Conservation (phyloP, 1,140 invertebrate species). For the Phortica variegata region DNA sequence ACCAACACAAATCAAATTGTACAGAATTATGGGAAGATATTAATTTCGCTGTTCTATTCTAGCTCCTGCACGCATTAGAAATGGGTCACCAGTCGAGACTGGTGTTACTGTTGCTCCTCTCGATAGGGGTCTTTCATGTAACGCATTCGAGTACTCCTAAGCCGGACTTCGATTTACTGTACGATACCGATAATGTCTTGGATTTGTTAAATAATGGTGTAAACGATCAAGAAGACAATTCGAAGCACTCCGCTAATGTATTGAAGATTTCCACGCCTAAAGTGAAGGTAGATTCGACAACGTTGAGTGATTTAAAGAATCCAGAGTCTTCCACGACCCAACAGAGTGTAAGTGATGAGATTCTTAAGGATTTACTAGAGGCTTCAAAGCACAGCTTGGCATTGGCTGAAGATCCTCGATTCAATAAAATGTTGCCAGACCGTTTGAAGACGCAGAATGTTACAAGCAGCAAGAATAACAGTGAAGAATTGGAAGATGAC, state of each 20-base stretch:
- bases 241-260: constrained; percentile 1
- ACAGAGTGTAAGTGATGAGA: constrained; percentile 34
- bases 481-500: constrained; percentile 32
- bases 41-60: constrained; percentile 6
- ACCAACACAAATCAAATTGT: not conserved
- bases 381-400: constrained; percentile 44
- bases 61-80: constrained; percentile 21
- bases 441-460: constrained; percentile 24
- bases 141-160: constrained; percentile 19
- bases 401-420: constrained; percentile 46
- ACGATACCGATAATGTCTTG: no score
- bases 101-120: constrained; percentile 45
- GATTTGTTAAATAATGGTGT: constrained; percentile 26
- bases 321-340: constrained; percentile 1
- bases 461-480: constrained; percentile 15
- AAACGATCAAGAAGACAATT: not conserved
- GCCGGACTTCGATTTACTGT: constrained; percentile 7
- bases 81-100: constrained; percentile 53
- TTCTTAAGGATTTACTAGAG: constrained; percentile 38
- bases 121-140: constrained; percentile 31
- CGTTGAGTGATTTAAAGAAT: constrained; percentile 19
- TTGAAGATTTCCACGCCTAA: constrained; percentile 45
- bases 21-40: no score
- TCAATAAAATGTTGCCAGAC: constrained; percentile 46
- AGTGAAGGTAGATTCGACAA: constrained; percentile 19